Evolutionary conservation across 2,888 invertebrate genomes (phyloP).

Genomic region (Tanytarsus gracilentus): DNA sequence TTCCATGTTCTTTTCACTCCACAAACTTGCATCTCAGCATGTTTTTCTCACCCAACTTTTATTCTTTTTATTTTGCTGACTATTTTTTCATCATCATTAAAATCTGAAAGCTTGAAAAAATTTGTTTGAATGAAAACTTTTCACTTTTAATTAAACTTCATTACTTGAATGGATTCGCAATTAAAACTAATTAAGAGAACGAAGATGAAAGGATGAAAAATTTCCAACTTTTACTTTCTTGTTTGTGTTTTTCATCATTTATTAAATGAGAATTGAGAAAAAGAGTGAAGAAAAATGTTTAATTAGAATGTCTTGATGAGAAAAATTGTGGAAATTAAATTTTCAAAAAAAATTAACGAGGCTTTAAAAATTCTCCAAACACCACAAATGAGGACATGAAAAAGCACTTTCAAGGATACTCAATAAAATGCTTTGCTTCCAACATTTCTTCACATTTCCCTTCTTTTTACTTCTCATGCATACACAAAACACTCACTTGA

Average conservation of each 20-base stretch:
- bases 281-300: background rate
- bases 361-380: background rate
- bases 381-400: background rate
- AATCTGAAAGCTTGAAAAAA: background rate
- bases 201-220: background rate
- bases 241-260: too few relatives aligned
- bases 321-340: background rate
- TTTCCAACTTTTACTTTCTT: background rate
- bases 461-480: background rate
- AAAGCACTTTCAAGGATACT: background rate
- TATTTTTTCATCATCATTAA: background rate
- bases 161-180: constrained; percentile 5
- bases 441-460: background rate
- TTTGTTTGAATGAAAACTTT: background rate
- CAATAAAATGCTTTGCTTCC: too few relatives aligned
- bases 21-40: background rate
- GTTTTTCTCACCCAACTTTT: background rate
- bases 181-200: constrained; percentile 2
- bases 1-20: background rate
- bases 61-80: background rate
- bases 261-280: background rate
- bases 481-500: background rate
- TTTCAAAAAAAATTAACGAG: background rate
- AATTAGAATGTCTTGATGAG: background rate
- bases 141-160: constrained; percentile 1